Percentiles rank a stretch among this genome's conserved stretches.
These are phyloP conservation scores for Ostrea denselamellosa DNA, from an alignment of 1,140 invertebrate species.

Conservation along the genomic window DNA sequence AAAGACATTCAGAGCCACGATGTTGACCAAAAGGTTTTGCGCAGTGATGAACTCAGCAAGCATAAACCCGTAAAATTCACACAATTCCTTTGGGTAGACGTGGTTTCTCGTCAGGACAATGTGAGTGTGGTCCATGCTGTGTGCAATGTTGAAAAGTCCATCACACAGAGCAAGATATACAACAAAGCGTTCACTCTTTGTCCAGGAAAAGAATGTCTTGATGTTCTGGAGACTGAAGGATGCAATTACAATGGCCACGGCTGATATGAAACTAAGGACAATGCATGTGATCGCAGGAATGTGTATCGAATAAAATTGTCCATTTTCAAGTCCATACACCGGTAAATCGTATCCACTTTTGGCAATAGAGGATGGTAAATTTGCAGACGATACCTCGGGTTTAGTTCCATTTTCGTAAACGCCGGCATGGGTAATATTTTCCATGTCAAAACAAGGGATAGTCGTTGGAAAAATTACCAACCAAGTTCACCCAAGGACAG, in stretches of 20 bases:
- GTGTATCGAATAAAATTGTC: constrained; percentile 45
- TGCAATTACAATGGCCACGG: constrained; percentile 34
- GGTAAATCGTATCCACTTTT: constrained; percentile 49
- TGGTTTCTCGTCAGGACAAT: constrained; percentile 53
- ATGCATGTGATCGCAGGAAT: constrained; percentile 51
- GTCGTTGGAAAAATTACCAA: background rate
- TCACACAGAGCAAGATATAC: constrained; percentile 52
- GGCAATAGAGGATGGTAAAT: background rate
- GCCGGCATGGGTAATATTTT: constrained; percentile 15
- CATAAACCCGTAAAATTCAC: constrained; percentile 55
- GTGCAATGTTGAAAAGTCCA: constrained; percentile 50
- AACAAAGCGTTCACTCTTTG: constrained; percentile 52
- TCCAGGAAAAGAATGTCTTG: constrained; percentile 45
- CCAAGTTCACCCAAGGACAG: background rate
- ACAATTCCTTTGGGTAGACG: constrained; percentile 42
- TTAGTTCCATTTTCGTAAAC: background rate
- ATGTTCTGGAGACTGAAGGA: constrained; percentile 14
- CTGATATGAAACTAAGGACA: constrained; percentile 30
- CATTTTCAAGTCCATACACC: constrained; percentile 50
- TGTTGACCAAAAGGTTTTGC: constrained; percentile 50
- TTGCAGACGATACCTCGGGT: constrained; percentile 11
- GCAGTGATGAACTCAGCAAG: constrained; percentile 51
- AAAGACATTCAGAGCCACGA: constrained; percentile 54
- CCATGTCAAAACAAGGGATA: constrained; percentile 6
- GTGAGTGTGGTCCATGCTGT: constrained; percentile 52